phyloP scores from a whole-genome alignment of 1,140 invertebrate genomes.

The Pararge aegeria region DNA sequence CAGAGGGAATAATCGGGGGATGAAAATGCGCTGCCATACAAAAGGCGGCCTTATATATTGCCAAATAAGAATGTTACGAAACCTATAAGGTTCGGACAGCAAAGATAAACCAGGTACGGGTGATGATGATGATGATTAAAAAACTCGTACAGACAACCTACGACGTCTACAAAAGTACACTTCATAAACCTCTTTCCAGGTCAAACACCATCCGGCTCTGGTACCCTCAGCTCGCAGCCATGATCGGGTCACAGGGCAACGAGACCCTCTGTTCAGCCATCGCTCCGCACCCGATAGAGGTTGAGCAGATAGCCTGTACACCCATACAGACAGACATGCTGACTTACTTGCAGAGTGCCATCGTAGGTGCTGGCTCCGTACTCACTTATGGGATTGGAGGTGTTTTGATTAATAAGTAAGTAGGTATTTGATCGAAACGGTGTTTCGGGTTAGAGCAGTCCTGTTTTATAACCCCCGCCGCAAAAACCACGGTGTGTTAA shows the following conservation, averaged over 20 bases:
- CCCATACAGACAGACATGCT: constrained; percentile 68
- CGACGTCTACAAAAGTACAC: neutral
- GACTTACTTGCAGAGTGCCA: constrained; percentile 80
- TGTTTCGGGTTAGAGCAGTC: too few species aligned
- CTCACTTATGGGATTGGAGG: constrained; percentile 78
- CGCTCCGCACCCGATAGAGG: constrained; percentile 29
- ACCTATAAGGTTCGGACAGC: too few species aligned
- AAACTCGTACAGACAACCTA: neutral
- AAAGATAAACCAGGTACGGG: too few species aligned
- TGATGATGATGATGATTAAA: neutral
- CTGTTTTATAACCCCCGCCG: too few species aligned
- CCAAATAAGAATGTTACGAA: too few species aligned
- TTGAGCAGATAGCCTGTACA: constrained; percentile 29
- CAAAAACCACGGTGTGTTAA: too few species aligned
- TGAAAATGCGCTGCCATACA: too few species aligned
- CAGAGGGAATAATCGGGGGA: too few species aligned
- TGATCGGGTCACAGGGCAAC: constrained; percentile 53
- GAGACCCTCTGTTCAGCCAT: constrained; percentile 58
- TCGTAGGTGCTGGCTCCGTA: constrained; percentile 76
- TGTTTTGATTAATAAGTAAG: constrained; percentile 57
- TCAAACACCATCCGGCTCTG: constrained; percentile 80
- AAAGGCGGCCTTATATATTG: too few species aligned
- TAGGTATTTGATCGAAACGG: constrained; percentile 19
- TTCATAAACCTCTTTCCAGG: constrained; percentile 32
- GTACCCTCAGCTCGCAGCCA: constrained; percentile 83